phyloP scores from a whole-genome alignment of 2,888 invertebrate species.

The Limnephilus rhombicus region DNA sequence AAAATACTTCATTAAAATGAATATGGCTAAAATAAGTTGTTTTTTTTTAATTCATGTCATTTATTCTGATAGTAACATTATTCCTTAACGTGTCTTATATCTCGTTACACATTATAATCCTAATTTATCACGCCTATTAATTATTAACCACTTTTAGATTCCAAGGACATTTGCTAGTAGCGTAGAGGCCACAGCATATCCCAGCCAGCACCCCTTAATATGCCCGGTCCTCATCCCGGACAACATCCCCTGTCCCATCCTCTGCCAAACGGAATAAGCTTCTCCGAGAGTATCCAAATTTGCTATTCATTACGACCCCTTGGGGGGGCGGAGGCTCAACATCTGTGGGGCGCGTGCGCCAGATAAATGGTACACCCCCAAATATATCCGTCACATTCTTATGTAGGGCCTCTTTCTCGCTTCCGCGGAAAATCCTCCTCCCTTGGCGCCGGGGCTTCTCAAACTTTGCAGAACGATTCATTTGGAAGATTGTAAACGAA shows the following conservation, averaged over 20 bases:
- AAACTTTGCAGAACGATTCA: constrained; percentile 26
- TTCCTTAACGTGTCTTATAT: neutral
- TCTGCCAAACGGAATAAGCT: constrained; percentile 19
- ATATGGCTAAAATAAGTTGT: too few relatives aligned
- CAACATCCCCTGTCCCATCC: neutral
- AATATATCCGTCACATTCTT: constrained; percentile 53
- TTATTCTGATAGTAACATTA: neutral
- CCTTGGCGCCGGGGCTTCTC: constrained; percentile 44
- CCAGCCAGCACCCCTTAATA: neutral
- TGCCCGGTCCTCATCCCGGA: neutral
- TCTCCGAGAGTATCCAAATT: constrained; percentile 53
- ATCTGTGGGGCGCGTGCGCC: constrained; percentile 76
- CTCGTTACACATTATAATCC: neutral
- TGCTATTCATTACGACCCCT: constrained; percentile 60
- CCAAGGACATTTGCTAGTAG: neutral
- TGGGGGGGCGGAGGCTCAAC: constrained; percentile 57
- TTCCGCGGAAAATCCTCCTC: constrained; percentile 47
- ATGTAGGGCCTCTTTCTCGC: constrained; percentile 42
- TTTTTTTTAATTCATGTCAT: too few relatives aligned
- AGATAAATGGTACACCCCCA: constrained; percentile 76
- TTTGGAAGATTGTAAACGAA: neutral
- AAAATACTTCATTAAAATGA: too few relatives aligned
- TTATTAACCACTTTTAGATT: neutral
- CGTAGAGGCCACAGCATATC: neutral
- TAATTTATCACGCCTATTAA: neutral